phyloP scores from a whole-genome alignment of 1,140 invertebrate species.

The Bombus waltoni region DNA sequence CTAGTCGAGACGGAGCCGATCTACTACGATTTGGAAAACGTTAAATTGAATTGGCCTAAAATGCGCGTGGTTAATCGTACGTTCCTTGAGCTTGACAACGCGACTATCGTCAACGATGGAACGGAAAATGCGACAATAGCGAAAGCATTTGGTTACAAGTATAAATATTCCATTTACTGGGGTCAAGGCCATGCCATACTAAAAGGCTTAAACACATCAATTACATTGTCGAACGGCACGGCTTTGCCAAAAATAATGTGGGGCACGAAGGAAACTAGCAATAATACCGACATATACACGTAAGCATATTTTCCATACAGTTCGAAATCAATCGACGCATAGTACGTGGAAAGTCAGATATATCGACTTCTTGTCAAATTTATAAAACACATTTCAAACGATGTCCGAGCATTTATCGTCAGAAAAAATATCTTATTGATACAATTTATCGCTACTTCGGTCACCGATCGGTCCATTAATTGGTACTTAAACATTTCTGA shows the following conservation, averaged over 20 bases:
- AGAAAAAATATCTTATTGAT: not conserved
- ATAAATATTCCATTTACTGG: constrained; percentile 88
- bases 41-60: constrained; percentile 85
- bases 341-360: not conserved
- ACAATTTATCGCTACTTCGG: not conserved
- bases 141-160: constrained; percentile 87
- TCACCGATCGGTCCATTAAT: not conserved
- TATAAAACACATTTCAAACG: not conserved
- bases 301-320: constrained; percentile 65
- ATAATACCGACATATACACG: constrained; percentile 84
- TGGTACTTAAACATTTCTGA: not conserved
- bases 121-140: constrained; percentile 84
- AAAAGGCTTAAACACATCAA: constrained; percentile 88
- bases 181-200: constrained; percentile 90
- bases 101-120: constrained; percentile 86
- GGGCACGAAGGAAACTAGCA: constrained; percentile 85
- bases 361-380: not conserved
- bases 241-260: constrained; percentile 86
- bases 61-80: constrained; percentile 82
- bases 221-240: constrained; percentile 85
- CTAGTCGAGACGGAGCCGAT: constrained; percentile 90
- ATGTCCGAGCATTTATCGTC: not conserved
- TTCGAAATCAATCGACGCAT: not conserved
- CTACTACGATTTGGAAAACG: constrained; percentile 87
- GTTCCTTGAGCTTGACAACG: constrained; percentile 84